Percentiles rank a stretch among this genome's conserved stretches.
These are phyloP conservation scores for Pelodiscus sinensis DNA, from an alignment of 2,113 vertebrate species.

Conservation along the genomic window DNA sequence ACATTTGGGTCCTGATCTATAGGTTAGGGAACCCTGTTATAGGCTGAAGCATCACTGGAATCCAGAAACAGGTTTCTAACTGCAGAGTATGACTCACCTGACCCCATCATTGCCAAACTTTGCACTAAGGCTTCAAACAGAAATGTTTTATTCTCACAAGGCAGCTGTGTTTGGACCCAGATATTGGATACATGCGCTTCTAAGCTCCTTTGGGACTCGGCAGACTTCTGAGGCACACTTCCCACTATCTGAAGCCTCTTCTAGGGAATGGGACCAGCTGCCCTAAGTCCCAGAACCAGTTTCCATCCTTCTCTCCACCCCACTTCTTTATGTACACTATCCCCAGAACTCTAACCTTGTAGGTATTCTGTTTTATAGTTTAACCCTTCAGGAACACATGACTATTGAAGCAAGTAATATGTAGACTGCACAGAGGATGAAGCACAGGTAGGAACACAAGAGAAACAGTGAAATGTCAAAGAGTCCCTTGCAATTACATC, in stretches of 20 bases:
- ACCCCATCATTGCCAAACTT: not conserved
- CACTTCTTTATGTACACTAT: not conserved
- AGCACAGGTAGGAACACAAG: not conserved
- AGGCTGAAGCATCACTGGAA: not conserved
- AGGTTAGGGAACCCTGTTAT: too few relatives aligned
- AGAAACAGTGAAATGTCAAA: not conserved
- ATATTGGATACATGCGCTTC: not conserved
- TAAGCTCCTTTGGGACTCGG: not conserved
- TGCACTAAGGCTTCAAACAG: not conserved
- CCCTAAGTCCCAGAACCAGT: not conserved
- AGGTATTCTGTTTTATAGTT: not conserved
- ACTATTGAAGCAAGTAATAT: not conserved
- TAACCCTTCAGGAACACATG: not conserved
- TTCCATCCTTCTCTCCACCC: not conserved
- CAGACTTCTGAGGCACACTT: not conserved
- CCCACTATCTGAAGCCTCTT: not conserved
- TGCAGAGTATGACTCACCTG: accelerated
- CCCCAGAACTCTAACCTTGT: not conserved
- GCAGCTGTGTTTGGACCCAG: not conserved
- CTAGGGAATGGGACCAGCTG: not conserved
- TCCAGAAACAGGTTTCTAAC: not conserved
- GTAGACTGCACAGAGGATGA: not conserved
- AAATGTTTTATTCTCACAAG: not conserved
- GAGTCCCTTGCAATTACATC: not conserved
- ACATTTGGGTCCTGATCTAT: too few relatives aligned